phyloP scores from a whole-genome alignment of 2,888 invertebrate species.

The Erebia epiphron region DNA sequence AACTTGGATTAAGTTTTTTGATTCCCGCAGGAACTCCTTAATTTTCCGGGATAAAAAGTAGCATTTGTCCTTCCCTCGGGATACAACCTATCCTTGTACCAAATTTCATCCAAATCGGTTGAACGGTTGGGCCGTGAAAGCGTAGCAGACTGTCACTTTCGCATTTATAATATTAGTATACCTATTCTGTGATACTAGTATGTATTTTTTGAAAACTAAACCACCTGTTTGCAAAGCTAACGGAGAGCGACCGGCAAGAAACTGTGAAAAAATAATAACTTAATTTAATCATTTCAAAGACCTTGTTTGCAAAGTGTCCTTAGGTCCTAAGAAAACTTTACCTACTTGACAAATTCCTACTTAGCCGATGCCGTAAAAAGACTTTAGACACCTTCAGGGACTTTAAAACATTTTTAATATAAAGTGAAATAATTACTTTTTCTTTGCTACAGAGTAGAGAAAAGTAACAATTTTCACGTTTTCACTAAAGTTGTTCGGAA shows the following conservation, averaged over 20 bases:
- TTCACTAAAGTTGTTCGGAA: neutral
- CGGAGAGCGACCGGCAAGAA: neutral
- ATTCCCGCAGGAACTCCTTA: too few species aligned
- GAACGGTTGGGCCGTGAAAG: too few species aligned
- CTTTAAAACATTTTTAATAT: constrained; percentile 35
- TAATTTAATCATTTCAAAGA: neutral
- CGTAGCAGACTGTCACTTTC: too few species aligned
- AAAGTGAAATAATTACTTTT: constrained; percentile 28
- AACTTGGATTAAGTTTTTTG: too few species aligned
- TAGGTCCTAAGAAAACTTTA: constrained; percentile 1
- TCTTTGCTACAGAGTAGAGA: constrained; percentile 18
- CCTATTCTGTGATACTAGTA: too few species aligned
- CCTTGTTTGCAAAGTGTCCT: neutral
- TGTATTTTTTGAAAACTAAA: too few species aligned
- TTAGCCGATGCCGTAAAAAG: constrained; percentile 25
- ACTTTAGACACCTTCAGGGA: constrained; percentile 12
- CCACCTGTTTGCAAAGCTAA: neutral
- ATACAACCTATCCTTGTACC: too few species aligned
- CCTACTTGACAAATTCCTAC: constrained; percentile 21
- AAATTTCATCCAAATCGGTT: too few species aligned
- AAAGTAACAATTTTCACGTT: constrained; percentile 1
- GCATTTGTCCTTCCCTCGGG: too few species aligned
- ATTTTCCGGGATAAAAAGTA: too few species aligned
- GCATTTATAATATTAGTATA: too few species aligned
- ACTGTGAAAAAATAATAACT: too few species aligned